Base-by-base conservation (phyloP, 2,797 vertebrate genomes). In the Otus scops region DNA sequence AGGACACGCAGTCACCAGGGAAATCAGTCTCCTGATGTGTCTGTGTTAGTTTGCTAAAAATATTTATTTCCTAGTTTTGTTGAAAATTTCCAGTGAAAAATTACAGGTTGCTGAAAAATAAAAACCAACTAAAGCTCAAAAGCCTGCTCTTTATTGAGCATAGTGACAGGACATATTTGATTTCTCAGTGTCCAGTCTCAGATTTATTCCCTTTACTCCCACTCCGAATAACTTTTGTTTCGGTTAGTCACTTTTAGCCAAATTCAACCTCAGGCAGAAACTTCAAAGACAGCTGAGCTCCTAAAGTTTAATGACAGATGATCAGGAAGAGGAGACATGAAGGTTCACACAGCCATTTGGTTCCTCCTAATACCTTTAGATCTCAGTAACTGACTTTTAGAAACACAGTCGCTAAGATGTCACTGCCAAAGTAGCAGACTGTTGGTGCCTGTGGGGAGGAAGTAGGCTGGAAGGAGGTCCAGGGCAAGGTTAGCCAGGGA, bases 361-460 rank as follows among this genome's bases (percentile, higher is more conserved):
- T 11, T 84, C 21, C 27, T 18, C 18, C 7, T 73, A 34, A 68
- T 30, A 85, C 53, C 36, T 86, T 67, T 64, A 60, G 57, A 32
- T 84, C 34, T 68, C n/a, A 2, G 22, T 60, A 78, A 74, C 4
- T 84, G 88, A 71, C 32, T 71, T 81, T 36, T 89, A 13, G n/a
- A 88, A 77, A 83, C n/a, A 7, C 18, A 78, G 64, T 7, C 27
- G 9, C 45, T 30, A 38, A 56, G 16, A 45, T 75, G 48, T 80
- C 48, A 68, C 36, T 60, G 64, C n/a, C n/a, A 71, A 77, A 93
- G 57, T 53, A 79, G 60, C 12, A 91, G 51, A 34, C 17, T 2
- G 3, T 0, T 0, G 4, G 23, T 71, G 6, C 28, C 47, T 12
- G 2, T 23, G 32, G 48, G 54, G 48, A 27, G 19, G 43, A 43